phyloP scores from a whole-genome alignment of 2,113 vertebrate genomes.

The Ancistrus triradiatus region DNA sequence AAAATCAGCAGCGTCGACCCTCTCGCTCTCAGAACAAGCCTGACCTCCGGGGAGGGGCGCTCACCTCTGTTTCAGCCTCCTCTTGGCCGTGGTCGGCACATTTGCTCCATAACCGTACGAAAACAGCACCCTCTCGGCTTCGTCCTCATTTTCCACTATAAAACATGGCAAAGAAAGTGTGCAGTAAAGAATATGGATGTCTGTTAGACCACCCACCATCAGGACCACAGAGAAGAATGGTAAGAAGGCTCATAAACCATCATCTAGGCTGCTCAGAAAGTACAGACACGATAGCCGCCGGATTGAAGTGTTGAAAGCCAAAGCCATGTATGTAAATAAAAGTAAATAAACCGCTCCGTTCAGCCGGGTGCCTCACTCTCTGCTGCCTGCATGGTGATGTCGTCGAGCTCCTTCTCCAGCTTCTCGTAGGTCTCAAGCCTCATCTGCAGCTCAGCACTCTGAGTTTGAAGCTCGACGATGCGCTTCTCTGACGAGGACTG shows the following conservation, averaged over 20 bases:
- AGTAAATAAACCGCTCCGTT: not conserved
- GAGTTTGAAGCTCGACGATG: slow-evolving; percentile 81
- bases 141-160: slow-evolving; percentile 88
- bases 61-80: slow-evolving; percentile 93
- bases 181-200: not conserved
- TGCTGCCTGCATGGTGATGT: slow-evolving; percentile 92
- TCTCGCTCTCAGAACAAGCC: not conserved
- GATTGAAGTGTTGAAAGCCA: too few species aligned
- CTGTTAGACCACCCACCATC: slow-evolving; percentile 10
- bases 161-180: slow-evolving; percentile 47
- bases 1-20: not conserved
- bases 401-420: slow-evolving; percentile 90
- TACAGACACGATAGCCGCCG: too few species aligned
- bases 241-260: slow-evolving; percentile 5
- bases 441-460: slow-evolving; percentile 81
- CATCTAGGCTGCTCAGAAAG: slow-evolving; percentile 17
- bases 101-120: slow-evolving; percentile 97
- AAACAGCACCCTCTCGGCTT: slow-evolving; percentile 92
- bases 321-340: too few species aligned
- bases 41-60: not conserved
- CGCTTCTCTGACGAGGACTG: slow-evolving; percentile 88
- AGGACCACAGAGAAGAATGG: slow-evolving; percentile 7
- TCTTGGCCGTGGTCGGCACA: slow-evolving; percentile 91
- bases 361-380: slow-evolving; percentile 73
- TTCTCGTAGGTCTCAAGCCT: slow-evolving; percentile 87